These are phyloP conservation scores for Zeus faber DNA, from an alignment of 2,113 vertebrate genomes.

Conservation along the genomic window DNA sequence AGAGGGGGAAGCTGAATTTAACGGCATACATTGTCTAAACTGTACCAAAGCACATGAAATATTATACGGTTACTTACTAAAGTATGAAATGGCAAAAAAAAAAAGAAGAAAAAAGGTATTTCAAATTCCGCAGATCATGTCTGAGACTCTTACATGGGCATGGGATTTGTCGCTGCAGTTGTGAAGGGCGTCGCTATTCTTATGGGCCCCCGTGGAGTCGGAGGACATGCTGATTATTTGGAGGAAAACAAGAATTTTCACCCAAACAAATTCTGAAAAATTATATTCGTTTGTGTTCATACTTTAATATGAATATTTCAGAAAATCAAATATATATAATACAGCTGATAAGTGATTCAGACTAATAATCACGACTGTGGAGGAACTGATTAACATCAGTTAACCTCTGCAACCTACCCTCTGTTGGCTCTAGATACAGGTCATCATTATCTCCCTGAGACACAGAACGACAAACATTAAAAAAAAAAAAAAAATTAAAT, in stretches of 20 bases:
- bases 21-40: too few relatives aligned
- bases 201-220: constrained; percentile 16
- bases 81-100: too few relatives aligned
- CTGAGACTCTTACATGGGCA: constrained; percentile 55
- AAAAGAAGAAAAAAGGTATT: too few relatives aligned
- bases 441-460: constrained; percentile 65
- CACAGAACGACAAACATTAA: constrained; percentile 12
- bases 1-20: constrained; percentile 6
- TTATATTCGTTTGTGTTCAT: too few relatives aligned
- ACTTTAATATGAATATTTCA: too few relatives aligned
- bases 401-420: constrained; percentile 56
- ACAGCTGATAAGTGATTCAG: too few relatives aligned
- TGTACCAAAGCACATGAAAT: too few relatives aligned
- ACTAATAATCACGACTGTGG: too few relatives aligned
- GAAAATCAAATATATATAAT: too few relatives aligned
- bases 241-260: neutral
- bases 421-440: constrained; percentile 69
- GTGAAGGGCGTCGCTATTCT: constrained; percentile 35
- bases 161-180: constrained; percentile 9
- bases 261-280: too few relatives aligned
- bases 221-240: constrained; percentile 53
- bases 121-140: neutral
- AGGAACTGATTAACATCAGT: too few relatives aligned
- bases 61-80: too few relatives aligned
- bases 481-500: neutral